These are phyloP conservation scores for Stegodyphus dumicola DNA, from an alignment of 1,140 invertebrate species.

Conservation along the genomic window DNA sequence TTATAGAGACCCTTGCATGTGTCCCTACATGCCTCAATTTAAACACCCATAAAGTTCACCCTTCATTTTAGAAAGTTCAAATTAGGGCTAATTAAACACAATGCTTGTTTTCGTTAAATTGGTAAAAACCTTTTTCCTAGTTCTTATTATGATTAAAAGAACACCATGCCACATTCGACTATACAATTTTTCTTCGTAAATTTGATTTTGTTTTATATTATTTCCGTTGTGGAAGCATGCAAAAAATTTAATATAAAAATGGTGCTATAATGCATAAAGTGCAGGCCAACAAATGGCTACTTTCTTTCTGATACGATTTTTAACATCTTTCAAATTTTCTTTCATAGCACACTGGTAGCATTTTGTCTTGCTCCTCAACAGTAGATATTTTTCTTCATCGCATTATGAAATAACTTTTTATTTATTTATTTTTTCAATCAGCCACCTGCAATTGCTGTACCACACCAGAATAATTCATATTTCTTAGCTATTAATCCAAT, in stretches of 20 bases:
- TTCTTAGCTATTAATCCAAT: conserved; percentile 40
- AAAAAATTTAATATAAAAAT: conserved; percentile 18
- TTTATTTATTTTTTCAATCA: background rate
- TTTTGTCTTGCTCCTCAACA: background rate
- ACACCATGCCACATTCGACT: background rate
- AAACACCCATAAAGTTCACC: conserved; percentile 9
- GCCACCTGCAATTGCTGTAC: conserved; percentile 18
- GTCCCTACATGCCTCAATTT: conserved; percentile 37
- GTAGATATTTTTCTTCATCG: background rate
- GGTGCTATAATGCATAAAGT: background rate
- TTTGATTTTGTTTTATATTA: background rate
- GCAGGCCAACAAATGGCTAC: background rate
- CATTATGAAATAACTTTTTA: background rate
- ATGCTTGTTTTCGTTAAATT: background rate
- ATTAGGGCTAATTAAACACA: background rate
- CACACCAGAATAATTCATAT: conserved; percentile 13
- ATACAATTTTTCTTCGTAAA: conserved; percentile 4
- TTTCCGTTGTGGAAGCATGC: conserved; percentile 17
- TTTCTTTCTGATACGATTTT: background rate
- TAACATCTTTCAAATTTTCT: background rate
- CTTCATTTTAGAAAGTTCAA: background rate
- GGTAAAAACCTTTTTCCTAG: background rate
- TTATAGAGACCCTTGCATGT: background rate
- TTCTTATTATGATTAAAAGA: background rate
- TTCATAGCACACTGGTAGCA: background rate